phyloP scores from a whole-genome alignment of 2,113 vertebrate species.

The Thinocorus orbignyianus region DNA sequence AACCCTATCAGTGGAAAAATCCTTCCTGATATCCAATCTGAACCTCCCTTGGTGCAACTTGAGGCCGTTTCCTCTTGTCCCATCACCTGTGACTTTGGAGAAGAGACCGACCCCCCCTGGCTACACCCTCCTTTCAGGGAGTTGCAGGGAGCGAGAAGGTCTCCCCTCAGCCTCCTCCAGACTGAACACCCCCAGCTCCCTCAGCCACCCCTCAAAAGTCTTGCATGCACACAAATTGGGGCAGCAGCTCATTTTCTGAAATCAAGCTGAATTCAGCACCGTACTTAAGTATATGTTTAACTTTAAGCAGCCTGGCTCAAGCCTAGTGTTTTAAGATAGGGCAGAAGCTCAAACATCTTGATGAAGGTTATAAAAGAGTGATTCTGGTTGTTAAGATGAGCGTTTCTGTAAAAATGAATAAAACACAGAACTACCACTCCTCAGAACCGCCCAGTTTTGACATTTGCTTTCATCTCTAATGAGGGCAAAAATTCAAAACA shows the following conservation, averaged over 20 bases:
- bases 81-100: not conserved
- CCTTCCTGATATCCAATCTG: not conserved
- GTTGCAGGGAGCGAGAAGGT: accelerated
- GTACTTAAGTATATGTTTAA: not conserved
- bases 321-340: not conserved
- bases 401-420: not conserved
- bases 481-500: not conserved
- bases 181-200: not conserved
- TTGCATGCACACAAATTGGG: not conserved
- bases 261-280: not conserved
- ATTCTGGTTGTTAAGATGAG: not conserved
- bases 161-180: not conserved
- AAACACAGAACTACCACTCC: not conserved
- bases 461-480: conserved; percentile 6
- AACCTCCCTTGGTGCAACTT: not conserved
- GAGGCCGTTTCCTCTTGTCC: not conserved
- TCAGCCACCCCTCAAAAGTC: not conserved
- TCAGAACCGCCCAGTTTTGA: not conserved
- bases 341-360: not conserved
- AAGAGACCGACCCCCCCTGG: accelerated
- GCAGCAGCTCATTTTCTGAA: not conserved
- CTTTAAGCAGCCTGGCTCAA: not conserved
- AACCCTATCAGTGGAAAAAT: not conserved
- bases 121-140: not conserved
- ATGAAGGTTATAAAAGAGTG: not conserved